Evolutionary conservation across 2,888 invertebrate genomes (phyloP), one percentile per base, ranked within the genome.

Genomic region (Scaeva pyrastri): DNA sequence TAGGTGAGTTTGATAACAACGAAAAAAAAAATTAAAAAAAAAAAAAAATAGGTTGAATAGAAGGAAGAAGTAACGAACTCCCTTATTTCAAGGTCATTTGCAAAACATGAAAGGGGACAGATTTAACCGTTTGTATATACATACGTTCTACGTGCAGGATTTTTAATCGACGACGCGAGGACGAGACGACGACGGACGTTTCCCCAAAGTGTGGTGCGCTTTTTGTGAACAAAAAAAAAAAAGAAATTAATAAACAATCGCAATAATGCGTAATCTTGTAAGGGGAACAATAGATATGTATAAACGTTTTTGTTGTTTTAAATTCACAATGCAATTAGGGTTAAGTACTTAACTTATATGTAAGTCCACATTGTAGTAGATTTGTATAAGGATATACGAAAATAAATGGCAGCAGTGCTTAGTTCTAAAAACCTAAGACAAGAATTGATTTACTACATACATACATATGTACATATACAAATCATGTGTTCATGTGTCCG

Each of bases 31-130:
- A n/a, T n/a, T 31, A 39, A 52, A 64, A 41, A 60, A 5, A 45
- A 52, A 12, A 31, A 71, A 23, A 52, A 48, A 50, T 26, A 21
- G 43, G 39, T 66, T 55, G 41, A 55, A 45, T 60, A 14, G 43
- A 70, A 58, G 71, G 19, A 68, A 66, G 50, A 5, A 41, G 43
- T 21, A 56, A 41, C 41, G 31, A 56, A 36, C 45, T 62, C 78
- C 62, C 45, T 21, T 52, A 78, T 71, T 86, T 71, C 86, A 86
- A 86, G 86, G 86, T 86, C 86, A 86, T 21, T 66, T 21, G 26
- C 50, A 39, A 58, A 50, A 62, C 11, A 48, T 66, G 48, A 43
- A 43, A 43, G 68, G 55, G 85, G 68, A 55, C 68, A 60, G 26
- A 26, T 56, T 50, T 55, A 71, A 45, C 77, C 43, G 31, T 41